A percentile compares a stretch with the other conserved stretches of the same genome.
These are phyloP conservation scores for Hecatera dysodea DNA, from an alignment of 2,888 invertebrate genomes.

Conservation along the genomic window DNA sequence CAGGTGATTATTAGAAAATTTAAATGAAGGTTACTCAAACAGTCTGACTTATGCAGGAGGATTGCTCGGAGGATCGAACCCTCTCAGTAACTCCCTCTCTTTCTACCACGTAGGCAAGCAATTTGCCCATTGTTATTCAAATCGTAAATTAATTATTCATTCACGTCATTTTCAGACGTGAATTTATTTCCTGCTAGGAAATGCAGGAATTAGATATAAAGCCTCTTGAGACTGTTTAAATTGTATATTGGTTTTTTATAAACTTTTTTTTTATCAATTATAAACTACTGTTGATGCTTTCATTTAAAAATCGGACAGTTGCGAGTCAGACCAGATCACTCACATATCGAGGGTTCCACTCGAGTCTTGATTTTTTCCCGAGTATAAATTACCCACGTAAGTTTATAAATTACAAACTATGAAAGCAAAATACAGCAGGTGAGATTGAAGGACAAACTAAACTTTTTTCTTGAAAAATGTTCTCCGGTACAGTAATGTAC, in stretches of 20 bases:
- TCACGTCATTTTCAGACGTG: slow-evolving; percentile 80
- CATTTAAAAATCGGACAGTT: too few species aligned
- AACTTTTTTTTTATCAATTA: background rate
- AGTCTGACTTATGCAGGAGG: slow-evolving; percentile 41
- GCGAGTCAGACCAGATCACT: too few species aligned
- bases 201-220: slow-evolving; percentile 45
- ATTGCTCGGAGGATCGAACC: slow-evolving; percentile 21
- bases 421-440: too few species aligned
- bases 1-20: slow-evolving; percentile 20
- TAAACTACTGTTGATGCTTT: too few species aligned
- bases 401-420: too few species aligned
- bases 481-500: too few species aligned
- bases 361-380: too few species aligned
- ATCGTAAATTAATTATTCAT: slow-evolving; percentile 85
- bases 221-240: slow-evolving; percentile 7
- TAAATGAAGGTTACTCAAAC: slow-evolving; percentile 13
- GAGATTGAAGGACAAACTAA: too few species aligned
- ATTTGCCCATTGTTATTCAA: slow-evolving; percentile 85
- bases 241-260: slow-evolving; percentile 20
- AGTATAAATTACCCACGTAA: too few species aligned
- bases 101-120: slow-evolving; percentile 66
- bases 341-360: too few species aligned
- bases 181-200: slow-evolving; percentile 70
- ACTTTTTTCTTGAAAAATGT: too few species aligned
- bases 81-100: slow-evolving; percentile 48